Evolutionary conservation across 2,113 vertebrate species (phyloP).

Genomic region (Asarcornis scutulata): DNA sequence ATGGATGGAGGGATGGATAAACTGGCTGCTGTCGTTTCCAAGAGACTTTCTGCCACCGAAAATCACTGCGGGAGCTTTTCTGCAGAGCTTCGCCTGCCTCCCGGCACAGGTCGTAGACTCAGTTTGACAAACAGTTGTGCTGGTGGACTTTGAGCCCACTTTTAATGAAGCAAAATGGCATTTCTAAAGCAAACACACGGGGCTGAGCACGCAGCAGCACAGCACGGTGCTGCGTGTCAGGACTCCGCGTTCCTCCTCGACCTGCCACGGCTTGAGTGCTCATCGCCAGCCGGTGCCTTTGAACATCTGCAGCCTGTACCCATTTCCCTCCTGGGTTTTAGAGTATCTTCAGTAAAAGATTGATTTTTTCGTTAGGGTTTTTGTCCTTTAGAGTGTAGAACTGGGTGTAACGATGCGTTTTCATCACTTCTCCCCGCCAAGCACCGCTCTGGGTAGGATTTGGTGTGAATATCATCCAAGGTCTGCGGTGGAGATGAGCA

Average conservation of each 20-base stretch:
- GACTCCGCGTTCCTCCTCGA: not conserved
- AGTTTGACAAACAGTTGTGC: not conserved
- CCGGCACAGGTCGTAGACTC: not conserved
- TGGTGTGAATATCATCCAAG: not conserved
- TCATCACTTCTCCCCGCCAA: not conserved
- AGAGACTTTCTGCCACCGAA: not conserved
- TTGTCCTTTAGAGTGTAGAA: not conserved
- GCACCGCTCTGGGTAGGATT: rapidly evolving
- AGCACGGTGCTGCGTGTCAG: not conserved
- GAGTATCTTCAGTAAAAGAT: not conserved
- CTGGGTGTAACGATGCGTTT: rapidly evolving
- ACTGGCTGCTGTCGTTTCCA: not conserved
- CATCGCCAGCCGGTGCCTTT: not conserved
- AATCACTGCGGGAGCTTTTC: not conserved
- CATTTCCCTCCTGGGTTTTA: not conserved
- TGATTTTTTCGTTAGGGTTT: not conserved
- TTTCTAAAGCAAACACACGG: not conserved
- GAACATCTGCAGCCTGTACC: not conserved
- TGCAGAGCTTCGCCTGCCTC: not conserved
- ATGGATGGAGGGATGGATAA: not conserved
- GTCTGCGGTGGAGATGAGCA: not conserved
- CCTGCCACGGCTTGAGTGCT: rapidly evolving
- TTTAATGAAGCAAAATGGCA: not conserved
- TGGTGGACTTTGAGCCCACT: not conserved
- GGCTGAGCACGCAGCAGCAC: not conserved